phyloP scores from a whole-genome alignment of 2,113 vertebrate species.

The Oncorhynchus kisutch region DNA sequence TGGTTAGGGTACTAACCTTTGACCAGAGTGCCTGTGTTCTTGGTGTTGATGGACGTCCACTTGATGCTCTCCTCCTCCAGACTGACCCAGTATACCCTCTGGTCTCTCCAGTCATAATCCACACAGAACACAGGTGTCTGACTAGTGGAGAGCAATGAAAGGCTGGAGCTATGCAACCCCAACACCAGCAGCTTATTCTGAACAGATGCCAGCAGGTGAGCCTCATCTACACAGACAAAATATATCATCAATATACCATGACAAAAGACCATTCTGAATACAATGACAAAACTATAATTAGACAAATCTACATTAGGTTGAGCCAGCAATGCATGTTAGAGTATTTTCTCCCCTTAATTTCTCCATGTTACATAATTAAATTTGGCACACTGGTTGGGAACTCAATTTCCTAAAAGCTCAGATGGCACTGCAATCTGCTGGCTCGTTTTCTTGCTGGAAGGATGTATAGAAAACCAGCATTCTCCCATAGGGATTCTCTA shows the following conservation, averaged over 20 bases:
- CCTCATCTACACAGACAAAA: slow-evolving; percentile 71
- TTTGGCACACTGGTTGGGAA: no score
- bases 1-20: slow-evolving; percentile 64
- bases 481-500: no score
- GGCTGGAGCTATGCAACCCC: slow-evolving; percentile 74
- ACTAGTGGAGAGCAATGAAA: slow-evolving; percentile 71
- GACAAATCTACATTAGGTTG: no score
- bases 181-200: slow-evolving; percentile 80
- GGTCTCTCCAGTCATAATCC: slow-evolving; percentile 81
- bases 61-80: slow-evolving; percentile 83
- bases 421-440: no score
- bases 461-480: no score
- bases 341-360: no score
- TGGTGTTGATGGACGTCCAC: slow-evolving; percentile 74
- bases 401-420: no score
- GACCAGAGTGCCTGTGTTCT: slow-evolving; percentile 76
- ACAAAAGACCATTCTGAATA: no score
- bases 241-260: neutral
- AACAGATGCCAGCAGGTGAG: slow-evolving; percentile 79
- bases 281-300: no score
- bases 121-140: slow-evolving; percentile 79
- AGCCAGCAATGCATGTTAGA: no score
- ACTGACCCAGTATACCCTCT: slow-evolving; percentile 87
- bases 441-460: no score
- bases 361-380: no score